Conservation (phyloP, 2,888 invertebrate species). For the Candidula unifasciata region DNA sequence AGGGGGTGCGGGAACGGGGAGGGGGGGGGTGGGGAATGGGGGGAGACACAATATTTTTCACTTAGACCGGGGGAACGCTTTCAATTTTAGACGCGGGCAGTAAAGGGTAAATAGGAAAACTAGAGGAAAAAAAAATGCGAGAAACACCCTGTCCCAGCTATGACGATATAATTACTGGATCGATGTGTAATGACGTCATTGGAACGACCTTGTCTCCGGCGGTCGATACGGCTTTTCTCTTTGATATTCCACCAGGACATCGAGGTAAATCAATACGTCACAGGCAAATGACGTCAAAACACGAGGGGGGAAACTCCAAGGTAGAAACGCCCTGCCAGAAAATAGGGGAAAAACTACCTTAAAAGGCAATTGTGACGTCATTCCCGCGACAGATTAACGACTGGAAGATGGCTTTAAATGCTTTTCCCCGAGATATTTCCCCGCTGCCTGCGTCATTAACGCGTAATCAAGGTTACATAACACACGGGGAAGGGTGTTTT, state of each 20-base stretch:
- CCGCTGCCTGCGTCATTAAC: background rate
- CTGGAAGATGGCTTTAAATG: slow-evolving; percentile 31
- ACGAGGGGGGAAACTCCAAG: slow-evolving; percentile 9
- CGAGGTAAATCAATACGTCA: slow-evolving; percentile 19
- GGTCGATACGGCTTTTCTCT: slow-evolving; percentile 39
- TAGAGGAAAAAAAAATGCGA: background rate
- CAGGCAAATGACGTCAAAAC: slow-evolving; percentile 24
- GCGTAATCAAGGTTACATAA: slow-evolving; percentile 32
- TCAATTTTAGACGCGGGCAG: background rate
- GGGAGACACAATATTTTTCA: background rate
- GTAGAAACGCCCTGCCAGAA: background rate
- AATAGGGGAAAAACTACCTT: background rate
- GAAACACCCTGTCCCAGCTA: background rate
- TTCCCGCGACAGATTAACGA: slow-evolving; percentile 41
- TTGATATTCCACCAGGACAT: slow-evolving; percentile 14
- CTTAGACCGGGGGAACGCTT: slow-evolving; percentile 21
- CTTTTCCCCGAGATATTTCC: slow-evolving; percentile 21
- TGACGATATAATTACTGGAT: slow-evolving; percentile 32
- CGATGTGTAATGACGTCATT: slow-evolving; percentile 40
- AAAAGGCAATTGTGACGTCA: slow-evolving; percentile 43
- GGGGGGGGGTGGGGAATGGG: background rate
- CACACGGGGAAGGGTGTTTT: slow-evolving; percentile 21
- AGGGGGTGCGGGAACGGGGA: background rate
- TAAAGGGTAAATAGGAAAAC: background rate
- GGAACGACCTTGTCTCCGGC: slow-evolving; percentile 12